Percentiles rank a stretch among this genome's conserved stretches.
Evolutionary conservation across 2,797 vertebrate species (phyloP).

Genomic region (Botia kubotai): DNA sequence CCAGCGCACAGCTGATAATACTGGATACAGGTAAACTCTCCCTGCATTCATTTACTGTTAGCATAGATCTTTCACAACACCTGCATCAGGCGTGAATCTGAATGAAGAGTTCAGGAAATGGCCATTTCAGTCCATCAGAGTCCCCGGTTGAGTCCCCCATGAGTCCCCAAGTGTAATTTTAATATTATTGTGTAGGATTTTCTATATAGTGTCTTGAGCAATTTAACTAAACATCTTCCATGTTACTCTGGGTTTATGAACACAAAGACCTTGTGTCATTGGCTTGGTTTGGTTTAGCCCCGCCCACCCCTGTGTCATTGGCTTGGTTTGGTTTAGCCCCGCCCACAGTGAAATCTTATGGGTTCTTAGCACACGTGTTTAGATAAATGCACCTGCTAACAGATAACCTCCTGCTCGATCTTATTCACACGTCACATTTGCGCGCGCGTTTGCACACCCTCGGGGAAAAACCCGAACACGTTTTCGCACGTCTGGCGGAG

Average conservation of each 20-base stretch:
- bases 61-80: neutral
- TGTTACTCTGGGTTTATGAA: neutral
- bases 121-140: neutral
- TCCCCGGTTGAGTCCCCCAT: neutral
- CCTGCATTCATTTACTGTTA: neutral
- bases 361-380: neutral
- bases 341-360: neutral
- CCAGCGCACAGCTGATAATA: conserved; percentile 95
- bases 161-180: neutral
- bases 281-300: no score
- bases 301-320: no score
- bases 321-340: neutral
- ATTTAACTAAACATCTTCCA: neutral
- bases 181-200: neutral
- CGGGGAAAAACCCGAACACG: conserved; percentile 33
- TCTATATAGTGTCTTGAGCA: neutral
- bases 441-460: conserved; percentile 8
- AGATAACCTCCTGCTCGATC: neutral
- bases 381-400: neutral
- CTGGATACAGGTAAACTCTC: conserved; percentile 89
- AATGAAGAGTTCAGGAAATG: neutral
- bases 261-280: no score
- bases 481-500: conserved; percentile 47
- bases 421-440: conserved; percentile 10
- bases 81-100: neutral